phyloP scores from a whole-genome alignment of 2,888 invertebrate genomes.

The Disparrhopalites patrizii region DNA sequence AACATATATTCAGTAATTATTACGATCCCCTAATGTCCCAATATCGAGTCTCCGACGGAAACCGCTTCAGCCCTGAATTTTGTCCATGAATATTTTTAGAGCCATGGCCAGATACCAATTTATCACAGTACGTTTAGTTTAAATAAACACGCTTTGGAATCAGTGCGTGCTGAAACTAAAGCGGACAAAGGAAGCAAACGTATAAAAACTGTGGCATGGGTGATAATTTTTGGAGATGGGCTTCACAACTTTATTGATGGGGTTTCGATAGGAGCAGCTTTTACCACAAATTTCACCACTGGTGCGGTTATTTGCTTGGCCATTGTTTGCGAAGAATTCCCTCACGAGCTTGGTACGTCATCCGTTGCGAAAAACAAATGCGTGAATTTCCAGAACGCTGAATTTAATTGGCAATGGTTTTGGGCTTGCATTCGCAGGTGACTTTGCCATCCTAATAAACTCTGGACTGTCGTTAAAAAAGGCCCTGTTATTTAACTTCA shows the following conservation, averaged over 20 bases:
- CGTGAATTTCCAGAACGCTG: too few relatives aligned
- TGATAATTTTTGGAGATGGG: slow-evolving; percentile 54
- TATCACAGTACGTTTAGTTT: slow-evolving; percentile 46
- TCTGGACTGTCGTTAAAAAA: slow-evolving; percentile 58
- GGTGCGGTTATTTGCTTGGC: slow-evolving; percentile 59
- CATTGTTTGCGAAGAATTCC: slow-evolving; percentile 61
- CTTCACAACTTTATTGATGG: slow-evolving; percentile 63
- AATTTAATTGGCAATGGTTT: neutral
- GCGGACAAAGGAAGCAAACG: slow-evolving; percentile 19
- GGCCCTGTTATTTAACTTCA: slow-evolving; percentile 58
- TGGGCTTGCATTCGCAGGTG: slow-evolving; percentile 53
- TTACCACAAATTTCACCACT: slow-evolving; percentile 55
- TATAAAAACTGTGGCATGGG: slow-evolving; percentile 59
- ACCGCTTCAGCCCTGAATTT: too few relatives aligned
- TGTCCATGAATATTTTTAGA: neutral
- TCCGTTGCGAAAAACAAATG: neutral
- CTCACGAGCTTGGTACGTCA: slow-evolving; percentile 59
- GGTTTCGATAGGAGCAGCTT: slow-evolving; percentile 57
- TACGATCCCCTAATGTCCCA: too few relatives aligned
- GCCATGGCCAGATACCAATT: slow-evolving; percentile 29
- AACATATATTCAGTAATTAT: too few relatives aligned
- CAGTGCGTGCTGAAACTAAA: slow-evolving; percentile 1
- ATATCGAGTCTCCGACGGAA: too few relatives aligned
- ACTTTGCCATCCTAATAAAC: slow-evolving; percentile 60
- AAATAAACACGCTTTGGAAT: slow-evolving; percentile 32